A percentile compares a stretch with the other conserved stretches of the same genome.
These are phyloP conservation scores for Mycteria americana DNA, from an alignment of 2,797 vertebrate genomes.

Conservation along the genomic window DNA sequence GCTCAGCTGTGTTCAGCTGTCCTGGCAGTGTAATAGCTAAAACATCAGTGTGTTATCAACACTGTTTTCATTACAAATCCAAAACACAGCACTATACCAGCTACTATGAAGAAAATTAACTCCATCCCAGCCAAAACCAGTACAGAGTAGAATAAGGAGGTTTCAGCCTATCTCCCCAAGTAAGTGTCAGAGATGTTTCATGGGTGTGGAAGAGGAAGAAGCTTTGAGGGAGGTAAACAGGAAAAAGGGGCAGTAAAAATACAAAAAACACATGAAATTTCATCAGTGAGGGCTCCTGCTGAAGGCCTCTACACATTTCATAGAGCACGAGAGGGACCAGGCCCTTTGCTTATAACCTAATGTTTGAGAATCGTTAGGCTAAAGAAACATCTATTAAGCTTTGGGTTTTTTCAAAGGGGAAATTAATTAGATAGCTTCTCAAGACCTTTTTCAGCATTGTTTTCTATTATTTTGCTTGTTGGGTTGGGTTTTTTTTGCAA, in stretches of 20 bases:
- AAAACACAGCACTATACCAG: background rate
- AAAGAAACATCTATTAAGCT: background rate
- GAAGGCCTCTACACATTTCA: background rate
- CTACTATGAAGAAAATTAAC: background rate
- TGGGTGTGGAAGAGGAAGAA: background rate
- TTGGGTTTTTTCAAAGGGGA: background rate
- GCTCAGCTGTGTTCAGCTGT: background rate
- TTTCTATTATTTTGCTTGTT: background rate
- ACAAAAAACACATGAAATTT: background rate
- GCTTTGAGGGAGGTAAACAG: background rate
- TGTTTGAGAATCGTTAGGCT: background rate
- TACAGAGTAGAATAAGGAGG: background rate
- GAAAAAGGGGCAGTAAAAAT: background rate
- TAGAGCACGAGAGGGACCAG: background rate
- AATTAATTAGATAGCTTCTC: background rate
- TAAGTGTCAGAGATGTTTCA: background rate
- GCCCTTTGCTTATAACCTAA: background rate
- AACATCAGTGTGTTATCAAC: background rate
- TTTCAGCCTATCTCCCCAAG: background rate
- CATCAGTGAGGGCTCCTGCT: background rate
- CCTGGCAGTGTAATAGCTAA: background rate
- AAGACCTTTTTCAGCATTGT: background rate
- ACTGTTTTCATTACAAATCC: background rate
- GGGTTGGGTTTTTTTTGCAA: background rate
- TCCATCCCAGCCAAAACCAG: background rate